phyloP scores from a whole-genome alignment of 2,888 invertebrate genomes.

The Andrena dorsata region DNA sequence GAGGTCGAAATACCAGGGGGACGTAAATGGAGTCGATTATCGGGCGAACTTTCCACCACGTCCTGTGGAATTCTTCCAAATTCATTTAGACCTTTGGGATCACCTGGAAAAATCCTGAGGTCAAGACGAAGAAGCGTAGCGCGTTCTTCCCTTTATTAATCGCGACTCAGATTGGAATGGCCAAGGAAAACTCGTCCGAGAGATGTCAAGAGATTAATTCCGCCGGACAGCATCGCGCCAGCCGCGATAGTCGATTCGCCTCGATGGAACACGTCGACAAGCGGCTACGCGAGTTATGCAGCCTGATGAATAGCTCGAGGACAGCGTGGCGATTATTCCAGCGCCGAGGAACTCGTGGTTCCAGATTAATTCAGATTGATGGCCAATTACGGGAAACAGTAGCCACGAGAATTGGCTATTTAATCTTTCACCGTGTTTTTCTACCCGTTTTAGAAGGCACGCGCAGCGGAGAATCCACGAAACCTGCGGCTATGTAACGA shows the following conservation, averaged over 20 bases:
- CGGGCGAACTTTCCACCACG: too few species aligned
- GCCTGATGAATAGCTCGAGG: conserved; percentile 8
- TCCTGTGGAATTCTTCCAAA: too few species aligned
- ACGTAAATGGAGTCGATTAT: too few species aligned
- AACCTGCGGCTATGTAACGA: neutral
- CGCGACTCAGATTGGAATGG: neutral
- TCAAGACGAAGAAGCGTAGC: neutral
- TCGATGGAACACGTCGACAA: conserved; percentile 10
- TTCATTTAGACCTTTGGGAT: too few species aligned
- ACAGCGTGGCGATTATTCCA: conserved; percentile 34
- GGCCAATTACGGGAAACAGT: neutral
- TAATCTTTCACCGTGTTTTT: conserved; percentile 26
- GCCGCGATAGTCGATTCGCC: conserved; percentile 32
- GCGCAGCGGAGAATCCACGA: neutral
- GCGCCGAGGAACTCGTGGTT: conserved; percentile 10
- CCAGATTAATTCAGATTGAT: conserved; percentile 27
- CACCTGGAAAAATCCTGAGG: too few species aligned
- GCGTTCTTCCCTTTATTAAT: neutral
- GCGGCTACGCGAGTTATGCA: conserved; percentile 5
- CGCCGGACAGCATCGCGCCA: conserved; percentile 28
- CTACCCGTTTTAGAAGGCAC: neutral
- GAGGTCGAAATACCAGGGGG: neutral
- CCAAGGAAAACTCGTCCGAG: neutral
- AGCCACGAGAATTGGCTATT: neutral
- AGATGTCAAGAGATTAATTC: conserved; percentile 49